A percentile compares a stretch with the other conserved stretches of the same genome.
phyloP scores from a whole-genome alignment of 2,888 invertebrate species.

The Ramazzottius varieornatus region DNA sequence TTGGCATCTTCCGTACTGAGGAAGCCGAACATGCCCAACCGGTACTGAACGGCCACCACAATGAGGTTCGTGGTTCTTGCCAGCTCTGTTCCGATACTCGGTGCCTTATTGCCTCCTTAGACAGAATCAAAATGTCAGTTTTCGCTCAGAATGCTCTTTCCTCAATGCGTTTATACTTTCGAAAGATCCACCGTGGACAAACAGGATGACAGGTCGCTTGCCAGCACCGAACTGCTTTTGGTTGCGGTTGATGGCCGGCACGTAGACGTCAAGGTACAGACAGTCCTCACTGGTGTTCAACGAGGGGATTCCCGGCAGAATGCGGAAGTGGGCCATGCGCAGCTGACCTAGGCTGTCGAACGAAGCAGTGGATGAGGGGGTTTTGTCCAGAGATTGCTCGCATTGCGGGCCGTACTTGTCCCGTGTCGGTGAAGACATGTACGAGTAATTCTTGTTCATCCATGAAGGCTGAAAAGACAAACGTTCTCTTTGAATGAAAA shows the following conservation, averaged over 20 bases:
- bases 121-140: background rate
- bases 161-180: background rate
- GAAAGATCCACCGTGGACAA: background rate
- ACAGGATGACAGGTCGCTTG: background rate
- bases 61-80: background rate
- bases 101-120: background rate
- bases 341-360: background rate
- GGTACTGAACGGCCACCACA: background rate
- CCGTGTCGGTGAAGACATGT: background rate
- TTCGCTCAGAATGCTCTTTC: background rate
- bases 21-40: background rate
- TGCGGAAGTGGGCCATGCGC: background rate
- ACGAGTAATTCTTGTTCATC: background rate
- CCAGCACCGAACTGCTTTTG: background rate
- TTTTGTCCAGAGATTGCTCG: background rate
- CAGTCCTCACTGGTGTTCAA: background rate
- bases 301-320: background rate
- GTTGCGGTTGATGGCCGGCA: background rate
- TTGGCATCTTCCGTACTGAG: background rate
- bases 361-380: background rate
- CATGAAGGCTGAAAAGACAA: background rate
- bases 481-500: background rate
- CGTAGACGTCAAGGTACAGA: background rate
- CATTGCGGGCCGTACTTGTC: background rate
- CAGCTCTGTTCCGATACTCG: background rate